A percentile compares a stretch with the other conserved stretches of the same genome.
Evolutionary conservation across 2,797 vertebrate genomes (phyloP).

Genomic region (Lemur catta): DNA sequence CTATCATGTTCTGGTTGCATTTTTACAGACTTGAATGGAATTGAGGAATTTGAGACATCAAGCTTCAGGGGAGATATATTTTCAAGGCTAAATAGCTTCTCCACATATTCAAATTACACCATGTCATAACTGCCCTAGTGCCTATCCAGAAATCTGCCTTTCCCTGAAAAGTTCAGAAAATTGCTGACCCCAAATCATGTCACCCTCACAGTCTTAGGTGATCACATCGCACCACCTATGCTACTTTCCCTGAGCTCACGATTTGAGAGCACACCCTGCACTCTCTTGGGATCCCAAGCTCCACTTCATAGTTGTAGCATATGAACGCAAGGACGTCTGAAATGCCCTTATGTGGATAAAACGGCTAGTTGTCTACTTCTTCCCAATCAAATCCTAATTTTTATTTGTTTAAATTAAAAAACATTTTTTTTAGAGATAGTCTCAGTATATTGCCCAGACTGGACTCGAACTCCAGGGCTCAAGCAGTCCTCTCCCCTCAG

Average conservation of each 20-base stretch:
- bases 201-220: background rate
- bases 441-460: background rate
- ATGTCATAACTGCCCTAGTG: too few species aligned
- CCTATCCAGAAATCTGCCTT: background rate
- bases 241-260: background rate
- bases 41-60: background rate
- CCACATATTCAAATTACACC: background rate
- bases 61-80: background rate
- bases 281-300: background rate
- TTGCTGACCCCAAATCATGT: background rate
- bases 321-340: too few species aligned
- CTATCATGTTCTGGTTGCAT: background rate
- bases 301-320: background rate
- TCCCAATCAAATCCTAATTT: background rate
- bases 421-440: background rate
- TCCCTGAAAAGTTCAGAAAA: background rate
- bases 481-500: background rate
- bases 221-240: background rate
- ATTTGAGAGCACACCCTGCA: background rate
- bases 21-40: background rate
- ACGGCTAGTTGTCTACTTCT: background rate
- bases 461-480: background rate
- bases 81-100: background rate
- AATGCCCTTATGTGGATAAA: background rate
- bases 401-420: background rate